Evolutionary conservation across 2,888 invertebrate genomes (phyloP).

Genomic region (Axea sp.): DNA sequence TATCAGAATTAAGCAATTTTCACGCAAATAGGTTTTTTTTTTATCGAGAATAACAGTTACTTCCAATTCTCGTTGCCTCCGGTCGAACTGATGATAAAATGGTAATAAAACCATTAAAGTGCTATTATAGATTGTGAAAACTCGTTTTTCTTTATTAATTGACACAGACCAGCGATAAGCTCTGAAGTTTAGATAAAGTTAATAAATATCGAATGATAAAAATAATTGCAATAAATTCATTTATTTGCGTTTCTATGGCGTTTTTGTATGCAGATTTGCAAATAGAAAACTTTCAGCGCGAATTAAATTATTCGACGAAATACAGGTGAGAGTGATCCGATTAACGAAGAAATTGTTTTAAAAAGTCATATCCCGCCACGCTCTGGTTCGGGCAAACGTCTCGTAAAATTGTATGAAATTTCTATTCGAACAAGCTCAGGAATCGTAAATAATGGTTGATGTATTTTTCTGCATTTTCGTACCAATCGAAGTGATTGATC

Average conservation of each 20-base stretch:
- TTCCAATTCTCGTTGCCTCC: not conserved
- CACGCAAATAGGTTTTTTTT: not conserved
- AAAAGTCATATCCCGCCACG: too few relatives aligned
- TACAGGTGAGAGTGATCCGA: too few relatives aligned
- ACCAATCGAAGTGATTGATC: slow-evolving; percentile 19
- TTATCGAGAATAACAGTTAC: slow-evolving; percentile 1
- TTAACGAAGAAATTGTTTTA: too few relatives aligned
- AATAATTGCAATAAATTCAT: not conserved
- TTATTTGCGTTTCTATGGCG: too few relatives aligned
- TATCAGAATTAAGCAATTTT: slow-evolving; percentile 41
- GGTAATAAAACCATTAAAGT: slow-evolving; percentile 26
- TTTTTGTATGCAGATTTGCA: too few relatives aligned
- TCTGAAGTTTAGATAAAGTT: not conserved
- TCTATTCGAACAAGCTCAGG: too few relatives aligned
- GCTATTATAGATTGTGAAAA: slow-evolving; percentile 23
- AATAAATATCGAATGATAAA: not conserved
- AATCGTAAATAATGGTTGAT: not conserved
- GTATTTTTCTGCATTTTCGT: slow-evolving; percentile 9
- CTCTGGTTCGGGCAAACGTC: slow-evolving; percentile 24
- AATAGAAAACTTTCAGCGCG: too few relatives aligned
- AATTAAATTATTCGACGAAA: too few relatives aligned
- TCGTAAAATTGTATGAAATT: slow-evolving; percentile 26
- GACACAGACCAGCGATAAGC: slow-evolving; percentile 2
- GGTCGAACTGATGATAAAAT: not conserved
- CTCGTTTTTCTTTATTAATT: slow-evolving; percentile 33